Evolutionary conservation across 2,113 vertebrate genomes (phyloP).

Genomic region (Semnornis frantzii): DNA sequence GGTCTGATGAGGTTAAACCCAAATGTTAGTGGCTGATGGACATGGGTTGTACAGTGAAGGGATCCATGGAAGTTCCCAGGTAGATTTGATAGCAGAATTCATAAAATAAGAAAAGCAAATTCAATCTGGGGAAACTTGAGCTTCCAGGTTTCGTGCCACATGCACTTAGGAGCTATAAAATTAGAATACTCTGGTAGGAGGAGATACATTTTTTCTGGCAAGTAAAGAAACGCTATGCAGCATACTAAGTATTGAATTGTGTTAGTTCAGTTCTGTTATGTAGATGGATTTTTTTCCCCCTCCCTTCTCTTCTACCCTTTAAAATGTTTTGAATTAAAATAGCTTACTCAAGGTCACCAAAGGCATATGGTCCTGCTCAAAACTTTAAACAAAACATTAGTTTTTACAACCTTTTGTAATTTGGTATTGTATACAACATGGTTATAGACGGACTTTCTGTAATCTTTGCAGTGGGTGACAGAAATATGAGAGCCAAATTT

Average conservation of each 20-base stretch:
- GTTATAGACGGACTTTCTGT: constrained; percentile 77
- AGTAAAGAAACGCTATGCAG: background rate
- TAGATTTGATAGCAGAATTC: constrained; percentile 34
- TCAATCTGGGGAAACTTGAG: constrained; percentile 50
- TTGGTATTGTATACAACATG: constrained; percentile 85
- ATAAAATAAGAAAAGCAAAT: constrained; percentile 63
- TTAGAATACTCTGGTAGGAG: background rate
- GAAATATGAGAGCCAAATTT: constrained; percentile 87
- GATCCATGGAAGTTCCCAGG: background rate
- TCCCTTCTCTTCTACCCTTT: constrained; percentile 60
- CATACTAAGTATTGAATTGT: constrained; percentile 35
- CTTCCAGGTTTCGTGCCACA: constrained; percentile 3
- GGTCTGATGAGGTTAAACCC: background rate
- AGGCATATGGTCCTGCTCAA: constrained; percentile 86
- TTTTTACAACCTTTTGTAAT: constrained; percentile 89
- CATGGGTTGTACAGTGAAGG: background rate
- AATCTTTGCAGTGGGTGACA: constrained; percentile 87
- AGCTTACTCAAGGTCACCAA: constrained; percentile 84
- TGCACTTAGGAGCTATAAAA: constrained; percentile 33
- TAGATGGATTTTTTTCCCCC: constrained; percentile 65
- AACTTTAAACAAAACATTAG: constrained; percentile 88
- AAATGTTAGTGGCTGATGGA: background rate
- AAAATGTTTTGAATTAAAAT: constrained; percentile 88
- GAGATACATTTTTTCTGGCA: background rate
- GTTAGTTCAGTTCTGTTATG: constrained; percentile 64